Percentiles rank a stretch among this genome's conserved stretches.
phyloP scores from a whole-genome alignment of 2,888 invertebrate genomes.

The Nephrotoma guestfalica region DNA sequence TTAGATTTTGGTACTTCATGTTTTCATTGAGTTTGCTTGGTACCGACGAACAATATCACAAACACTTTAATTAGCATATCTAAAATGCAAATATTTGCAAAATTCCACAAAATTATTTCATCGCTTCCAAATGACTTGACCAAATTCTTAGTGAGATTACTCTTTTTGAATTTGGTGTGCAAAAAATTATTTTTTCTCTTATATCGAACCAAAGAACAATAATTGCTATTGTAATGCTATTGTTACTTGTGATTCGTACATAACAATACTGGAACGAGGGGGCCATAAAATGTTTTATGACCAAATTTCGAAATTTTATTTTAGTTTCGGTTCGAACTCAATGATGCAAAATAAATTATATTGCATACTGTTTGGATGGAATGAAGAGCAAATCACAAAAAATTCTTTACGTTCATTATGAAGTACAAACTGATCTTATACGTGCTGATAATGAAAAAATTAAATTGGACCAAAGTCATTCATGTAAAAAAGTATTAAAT shows the following conservation, averaged over 20 bases:
- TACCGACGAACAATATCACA: neutral
- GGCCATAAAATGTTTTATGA: too few relatives aligned
- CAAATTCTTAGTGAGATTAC: neutral
- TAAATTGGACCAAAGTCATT: neutral
- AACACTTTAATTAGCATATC: neutral
- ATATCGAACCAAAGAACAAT: too few relatives aligned
- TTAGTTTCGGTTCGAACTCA: neutral
- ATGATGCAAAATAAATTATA: neutral
- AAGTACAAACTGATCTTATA: neutral
- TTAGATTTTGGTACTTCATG: neutral
- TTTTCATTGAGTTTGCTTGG: neutral
- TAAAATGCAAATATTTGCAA: neutral
- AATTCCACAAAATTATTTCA: neutral
- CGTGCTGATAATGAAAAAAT: neutral
- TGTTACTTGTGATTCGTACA: too few relatives aligned
- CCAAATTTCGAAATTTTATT: neutral
- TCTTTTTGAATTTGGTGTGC: too few relatives aligned
- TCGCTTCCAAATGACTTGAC: neutral
- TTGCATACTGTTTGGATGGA: neutral
- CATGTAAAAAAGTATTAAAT: too few relatives aligned
- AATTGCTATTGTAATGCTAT: too few relatives aligned
- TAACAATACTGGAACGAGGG: too few relatives aligned
- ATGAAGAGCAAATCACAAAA: neutral
- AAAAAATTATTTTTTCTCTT: too few relatives aligned
- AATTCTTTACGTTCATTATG: neutral